A percentile compares a stretch with the other conserved stretches of the same genome.
Evolutionary conservation across 1,140 invertebrate species (phyloP).

Genomic region (Metaphire vulgaris): DNA sequence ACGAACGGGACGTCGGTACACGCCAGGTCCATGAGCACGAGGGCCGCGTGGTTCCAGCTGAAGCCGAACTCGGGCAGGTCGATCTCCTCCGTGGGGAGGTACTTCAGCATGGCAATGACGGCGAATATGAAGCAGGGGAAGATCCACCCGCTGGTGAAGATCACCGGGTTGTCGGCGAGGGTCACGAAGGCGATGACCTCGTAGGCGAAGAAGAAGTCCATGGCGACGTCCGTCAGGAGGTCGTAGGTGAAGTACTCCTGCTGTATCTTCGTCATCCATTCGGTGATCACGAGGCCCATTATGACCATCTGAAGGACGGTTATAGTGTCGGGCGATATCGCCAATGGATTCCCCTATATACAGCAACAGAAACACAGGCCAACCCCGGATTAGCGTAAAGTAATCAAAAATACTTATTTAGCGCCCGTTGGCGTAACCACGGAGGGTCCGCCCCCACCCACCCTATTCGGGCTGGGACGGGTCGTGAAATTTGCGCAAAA

Average conservation of each 20-base stretch:
- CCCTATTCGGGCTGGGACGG: too few relatives aligned
- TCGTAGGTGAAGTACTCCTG: constrained; percentile 10
- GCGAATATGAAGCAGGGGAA: constrained; percentile 8
- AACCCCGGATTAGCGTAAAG: too few relatives aligned
- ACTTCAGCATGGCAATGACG: constrained; percentile 18
- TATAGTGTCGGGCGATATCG: too few relatives aligned
- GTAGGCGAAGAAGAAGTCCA: constrained; percentile 22
- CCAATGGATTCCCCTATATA: too few relatives aligned
- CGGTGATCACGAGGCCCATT: constrained; percentile 8
- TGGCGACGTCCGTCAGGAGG: constrained; percentile 4
- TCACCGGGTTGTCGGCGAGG: background rate
- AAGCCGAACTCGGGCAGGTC: too few relatives aligned
- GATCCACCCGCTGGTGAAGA: constrained; percentile 3
- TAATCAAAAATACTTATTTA: too few relatives aligned
- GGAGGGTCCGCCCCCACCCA: too few relatives aligned
- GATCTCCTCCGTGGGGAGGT: background rate
- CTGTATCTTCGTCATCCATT: constrained; percentile 12
- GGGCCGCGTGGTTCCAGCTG: too few relatives aligned
- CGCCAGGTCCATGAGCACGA: background rate
- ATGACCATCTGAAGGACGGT: background rate
- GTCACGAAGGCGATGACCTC: constrained; percentile 14
- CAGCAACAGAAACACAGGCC: too few relatives aligned
- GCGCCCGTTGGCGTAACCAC: too few relatives aligned
- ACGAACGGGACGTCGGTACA: constrained; percentile 10
- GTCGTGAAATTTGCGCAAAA: too few relatives aligned